Evolutionary conservation across 2,113 vertebrate genomes (phyloP).

Genomic region (Lethenteron camtschaticum): DNA sequence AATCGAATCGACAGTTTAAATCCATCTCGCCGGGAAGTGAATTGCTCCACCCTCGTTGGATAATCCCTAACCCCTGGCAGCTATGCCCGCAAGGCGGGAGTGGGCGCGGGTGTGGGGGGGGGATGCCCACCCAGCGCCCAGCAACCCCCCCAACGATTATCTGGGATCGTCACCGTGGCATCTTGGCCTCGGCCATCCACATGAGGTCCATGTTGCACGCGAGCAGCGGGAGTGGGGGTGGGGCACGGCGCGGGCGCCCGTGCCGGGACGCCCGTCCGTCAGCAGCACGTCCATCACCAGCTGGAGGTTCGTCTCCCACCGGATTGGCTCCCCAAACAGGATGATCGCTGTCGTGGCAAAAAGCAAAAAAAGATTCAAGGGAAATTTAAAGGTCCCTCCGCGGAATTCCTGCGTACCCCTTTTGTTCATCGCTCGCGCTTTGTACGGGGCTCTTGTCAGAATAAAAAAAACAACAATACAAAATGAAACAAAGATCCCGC

Average conservation of each 20-base stretch:
- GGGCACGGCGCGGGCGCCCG: slow-evolving; percentile 16
- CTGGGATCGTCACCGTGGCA: slow-evolving; percentile 30
- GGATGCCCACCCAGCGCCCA: not conserved
- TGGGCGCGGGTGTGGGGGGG: not conserved
- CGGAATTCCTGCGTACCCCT: not conserved
- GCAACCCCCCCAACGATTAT: not conserved
- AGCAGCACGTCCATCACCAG: slow-evolving; percentile 48
- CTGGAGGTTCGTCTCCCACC: slow-evolving; percentile 70
- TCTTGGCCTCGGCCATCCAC: slow-evolving; percentile 59
- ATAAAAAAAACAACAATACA: not conserved
- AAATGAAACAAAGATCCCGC: not conserved
- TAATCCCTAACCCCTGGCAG: no score
- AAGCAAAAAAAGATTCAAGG: slow-evolving; percentile 5
- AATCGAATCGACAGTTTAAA: no score
- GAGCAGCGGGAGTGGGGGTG: slow-evolving; percentile 40
- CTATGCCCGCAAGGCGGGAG: not conserved
- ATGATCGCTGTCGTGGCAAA: slow-evolving; percentile 28
- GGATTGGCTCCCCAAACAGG: slow-evolving; percentile 54
- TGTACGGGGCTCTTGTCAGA: not conserved
- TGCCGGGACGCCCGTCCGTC: slow-evolving; percentile 43
- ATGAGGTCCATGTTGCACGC: slow-evolving; percentile 62
- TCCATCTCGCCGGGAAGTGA: no score
- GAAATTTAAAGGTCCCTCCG: not conserved
- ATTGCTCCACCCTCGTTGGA: no score
- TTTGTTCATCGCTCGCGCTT: not conserved